phyloP scores from a whole-genome alignment of 2,113 vertebrate genomes.

The Notechis scutatus region DNA sequence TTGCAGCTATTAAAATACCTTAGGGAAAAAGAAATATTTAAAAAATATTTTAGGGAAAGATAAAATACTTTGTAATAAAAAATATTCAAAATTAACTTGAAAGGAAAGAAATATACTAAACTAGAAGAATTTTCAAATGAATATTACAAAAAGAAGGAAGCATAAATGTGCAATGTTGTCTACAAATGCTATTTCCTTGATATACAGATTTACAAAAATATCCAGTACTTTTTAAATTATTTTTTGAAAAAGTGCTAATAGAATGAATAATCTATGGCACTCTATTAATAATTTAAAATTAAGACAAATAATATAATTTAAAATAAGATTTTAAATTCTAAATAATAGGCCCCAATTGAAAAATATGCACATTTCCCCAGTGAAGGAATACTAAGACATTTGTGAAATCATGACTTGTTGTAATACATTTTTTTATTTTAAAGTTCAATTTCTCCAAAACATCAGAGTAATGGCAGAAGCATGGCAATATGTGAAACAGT shows the following conservation, averaged over 20 bases:
- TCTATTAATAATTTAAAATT: neutral
- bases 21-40: neutral
- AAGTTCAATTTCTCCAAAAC: neutral
- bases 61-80: neutral
- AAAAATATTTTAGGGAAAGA: neutral
- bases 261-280: neutral
- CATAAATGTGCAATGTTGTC: neutral
- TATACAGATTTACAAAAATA: neutral
- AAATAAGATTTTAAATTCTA: neutral
- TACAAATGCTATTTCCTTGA: neutral
- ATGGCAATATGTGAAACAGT: neutral
- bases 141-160: constrained; percentile 8
- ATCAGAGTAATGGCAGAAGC: neutral
- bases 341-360: neutral
- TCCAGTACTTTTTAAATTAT: neutral
- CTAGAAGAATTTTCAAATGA: neutral
- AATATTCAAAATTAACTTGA: neutral
- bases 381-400: too few species aligned
- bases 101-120: neutral
- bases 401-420: neutral
- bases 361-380: neutral
- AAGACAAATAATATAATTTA: too few species aligned
- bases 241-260: constrained; percentile 16
- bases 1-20: neutral
- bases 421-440: neutral